These are phyloP conservation scores for Platygyra sinensis DNA, from an alignment of 64 coral and sea anemone species.

Conservation along the genomic window DNA sequence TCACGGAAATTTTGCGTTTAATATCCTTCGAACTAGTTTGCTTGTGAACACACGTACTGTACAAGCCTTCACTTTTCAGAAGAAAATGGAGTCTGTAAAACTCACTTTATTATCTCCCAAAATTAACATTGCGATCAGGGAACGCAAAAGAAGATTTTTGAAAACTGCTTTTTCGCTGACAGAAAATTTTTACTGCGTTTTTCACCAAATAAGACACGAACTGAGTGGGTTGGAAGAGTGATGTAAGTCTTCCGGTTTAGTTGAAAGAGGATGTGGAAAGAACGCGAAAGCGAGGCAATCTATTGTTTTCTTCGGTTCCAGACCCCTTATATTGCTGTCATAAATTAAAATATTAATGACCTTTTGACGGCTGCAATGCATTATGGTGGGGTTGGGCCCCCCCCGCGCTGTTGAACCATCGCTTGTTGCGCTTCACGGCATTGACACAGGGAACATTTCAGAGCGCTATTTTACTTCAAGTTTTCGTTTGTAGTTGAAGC, in stretches of 20 bases:
- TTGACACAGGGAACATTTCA: slow-evolving; percentile 98
- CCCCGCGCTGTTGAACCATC: slow-evolving; percentile 92
- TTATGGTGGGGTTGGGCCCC: slow-evolving; percentile 97
- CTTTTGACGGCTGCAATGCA: slow-evolving; percentile 78
- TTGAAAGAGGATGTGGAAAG: neutral
- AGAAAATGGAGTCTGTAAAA: neutral
- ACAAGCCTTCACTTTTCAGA: neutral
- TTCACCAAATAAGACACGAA: neutral
- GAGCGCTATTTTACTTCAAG: slow-evolving; percentile 96
- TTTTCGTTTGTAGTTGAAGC: slow-evolving; percentile 91
- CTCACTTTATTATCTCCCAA: neutral
- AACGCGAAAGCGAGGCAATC: slow-evolving; percentile 55
- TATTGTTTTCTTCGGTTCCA: slow-evolving; percentile 82
- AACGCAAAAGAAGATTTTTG: neutral
- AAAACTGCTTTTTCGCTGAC: neutral
- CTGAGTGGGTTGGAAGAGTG: neutral
- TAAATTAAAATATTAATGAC: slow-evolving; percentile 95
- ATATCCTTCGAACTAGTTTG: neutral
- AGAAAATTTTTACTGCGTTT: neutral
- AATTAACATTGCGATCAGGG: neutral
- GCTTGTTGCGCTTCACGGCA: slow-evolving; percentile 99
- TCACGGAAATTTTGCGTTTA: neutral
- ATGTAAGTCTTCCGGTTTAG: slow-evolving; percentile 36
- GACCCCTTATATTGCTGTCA: slow-evolving; percentile 46
- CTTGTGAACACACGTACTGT: neutral